Evolutionary conservation across 2,797 vertebrate species (phyloP).

Genomic region (Betta splendens): DNA sequence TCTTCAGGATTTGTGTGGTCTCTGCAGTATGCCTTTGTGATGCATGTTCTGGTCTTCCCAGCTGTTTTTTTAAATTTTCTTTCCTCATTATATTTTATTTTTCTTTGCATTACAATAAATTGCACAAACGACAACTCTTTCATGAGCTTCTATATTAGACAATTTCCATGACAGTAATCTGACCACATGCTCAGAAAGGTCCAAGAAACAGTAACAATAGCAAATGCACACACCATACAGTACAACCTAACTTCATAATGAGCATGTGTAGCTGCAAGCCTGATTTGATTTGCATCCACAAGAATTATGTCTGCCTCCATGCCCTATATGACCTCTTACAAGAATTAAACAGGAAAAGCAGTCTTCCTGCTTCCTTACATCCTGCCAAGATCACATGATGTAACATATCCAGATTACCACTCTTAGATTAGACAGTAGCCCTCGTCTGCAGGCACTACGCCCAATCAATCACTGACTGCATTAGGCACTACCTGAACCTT

Average conservation of each 20-base stretch:
- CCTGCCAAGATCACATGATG: slow-evolving; percentile 29
- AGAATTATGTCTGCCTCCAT: neutral
- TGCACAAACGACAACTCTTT: too few relatives aligned
- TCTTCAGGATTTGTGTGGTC: too few relatives aligned
- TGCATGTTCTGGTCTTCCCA: too few relatives aligned
- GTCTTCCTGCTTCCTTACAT: slow-evolving; percentile 5
- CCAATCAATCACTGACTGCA: slow-evolving; percentile 47
- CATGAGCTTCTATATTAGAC: too few relatives aligned
- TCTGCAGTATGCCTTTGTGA: too few relatives aligned
- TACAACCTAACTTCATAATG: neutral
- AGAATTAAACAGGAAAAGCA: slow-evolving; percentile 20
- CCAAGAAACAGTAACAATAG: neutral
- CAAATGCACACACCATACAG: neutral
- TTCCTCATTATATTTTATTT: too few relatives aligned
- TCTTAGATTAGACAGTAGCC: slow-evolving; percentile 55
- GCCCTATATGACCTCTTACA: neutral
- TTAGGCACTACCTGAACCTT: slow-evolving; percentile 32
- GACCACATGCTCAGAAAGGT: slow-evolving; percentile 30
- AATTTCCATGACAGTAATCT: too few relatives aligned
- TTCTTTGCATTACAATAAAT: too few relatives aligned
- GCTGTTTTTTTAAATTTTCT: too few relatives aligned
- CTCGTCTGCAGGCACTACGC: slow-evolving; percentile 37
- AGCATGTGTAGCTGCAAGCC: neutral
- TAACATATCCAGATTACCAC: slow-evolving; percentile 61
- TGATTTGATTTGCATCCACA: slow-evolving; percentile 3